Base-by-base conservation (phyloP, 2,113 vertebrate species). In the Grus americana region DNA sequence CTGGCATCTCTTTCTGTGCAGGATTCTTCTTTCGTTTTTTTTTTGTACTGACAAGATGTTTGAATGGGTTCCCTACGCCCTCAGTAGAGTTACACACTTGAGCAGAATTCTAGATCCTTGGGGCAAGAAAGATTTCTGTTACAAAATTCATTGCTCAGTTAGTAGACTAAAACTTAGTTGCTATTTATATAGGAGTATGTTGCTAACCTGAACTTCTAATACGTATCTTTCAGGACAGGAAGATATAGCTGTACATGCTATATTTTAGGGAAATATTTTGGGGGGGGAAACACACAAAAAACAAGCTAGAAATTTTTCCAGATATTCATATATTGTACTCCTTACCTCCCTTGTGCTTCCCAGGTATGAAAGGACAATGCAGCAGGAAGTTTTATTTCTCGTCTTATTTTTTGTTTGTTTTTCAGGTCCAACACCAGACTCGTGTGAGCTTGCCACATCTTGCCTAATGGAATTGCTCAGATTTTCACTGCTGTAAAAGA, bases 391-490 rank as follows among this genome's bases (percentile, higher is more conserved):
- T 61, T 61, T 66, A 50, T 55, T 95, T 95, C 54, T 91, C 32
- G 49, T 52, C 8, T 21, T 73, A 16, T 57, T 57, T 11, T 54
- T 34, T 74, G 22, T 58, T 91, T 89, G 26, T 34, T 89, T 95
- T 92, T 84, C 58, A 96, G 94, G 57, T 91, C 19, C 6, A 30
- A 9, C 36, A n/a, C 23, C 26, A 50, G 36, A 46, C 36, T 79
- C 20, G 2, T 8, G 15, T 81, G 70, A 95, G 34, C 44, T 92
- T 94, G 34, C 58, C 36, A 19, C 54, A 26, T 79, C 87, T 91
- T 87, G 52, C 61, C 36, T 79, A 34, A 91, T 91, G 84, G 94
- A 88, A 52, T 88, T 90, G 58, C n/a, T 88, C n/a, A n/a, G 42
- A 50, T 8, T 95, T 72, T 71, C 26, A n/a, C 50, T 92, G 44